Evolutionary conservation across 2,888 invertebrate genomes (phyloP), one percentile per base, ranked within the genome.

Genomic region (Sicus ferrugineus): DNA sequence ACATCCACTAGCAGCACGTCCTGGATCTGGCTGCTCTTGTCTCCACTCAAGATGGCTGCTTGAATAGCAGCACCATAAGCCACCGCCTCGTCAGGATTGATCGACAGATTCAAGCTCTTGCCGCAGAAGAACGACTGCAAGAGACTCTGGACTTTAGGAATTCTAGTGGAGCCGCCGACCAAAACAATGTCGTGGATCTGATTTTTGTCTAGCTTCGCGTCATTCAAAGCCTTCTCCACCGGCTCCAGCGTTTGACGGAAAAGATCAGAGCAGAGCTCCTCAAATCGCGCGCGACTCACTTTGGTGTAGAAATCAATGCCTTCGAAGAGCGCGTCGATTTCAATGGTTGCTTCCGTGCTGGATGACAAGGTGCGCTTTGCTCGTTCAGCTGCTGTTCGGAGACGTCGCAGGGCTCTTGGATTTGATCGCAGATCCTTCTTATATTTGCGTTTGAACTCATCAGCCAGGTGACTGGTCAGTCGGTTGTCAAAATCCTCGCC

Each of bases 401-500:
- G 84, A 63, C 92, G 88, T 52, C 92, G 86, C 62, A 92, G 81
- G 1, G 92, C 90, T 72, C 91, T 86, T 14, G 90, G 87, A 83
- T 91, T 91, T 26, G 82, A 81, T 9, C 86, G 81, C 72, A 93
- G 75, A 78, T 93, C 92, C 81, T 92, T 91, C 77, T 88, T 89
- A 86, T 87, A 90, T 80, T 92, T 92, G 30, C 91, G 88, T 88
- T 96, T 90, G 89, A 97, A 93, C 84, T 94, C 94, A 79, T 93
- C 91, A 2, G 92, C 91, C 75, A 95, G 93, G 85, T 94, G 93
- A 79, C 90, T 92, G 14, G 95, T 93, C 89, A 95, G 90, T 26
- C 93, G 88, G 85, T 93, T 93, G 58, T 96, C 95, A 77, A 93
- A 94, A 86, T 95, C 95, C 86, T 95, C 95, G 74, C 95, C 95